Conservation (phyloP, 53 echinoderm and acorn worm genomes). For the Holothuria leucospilota region DNA sequence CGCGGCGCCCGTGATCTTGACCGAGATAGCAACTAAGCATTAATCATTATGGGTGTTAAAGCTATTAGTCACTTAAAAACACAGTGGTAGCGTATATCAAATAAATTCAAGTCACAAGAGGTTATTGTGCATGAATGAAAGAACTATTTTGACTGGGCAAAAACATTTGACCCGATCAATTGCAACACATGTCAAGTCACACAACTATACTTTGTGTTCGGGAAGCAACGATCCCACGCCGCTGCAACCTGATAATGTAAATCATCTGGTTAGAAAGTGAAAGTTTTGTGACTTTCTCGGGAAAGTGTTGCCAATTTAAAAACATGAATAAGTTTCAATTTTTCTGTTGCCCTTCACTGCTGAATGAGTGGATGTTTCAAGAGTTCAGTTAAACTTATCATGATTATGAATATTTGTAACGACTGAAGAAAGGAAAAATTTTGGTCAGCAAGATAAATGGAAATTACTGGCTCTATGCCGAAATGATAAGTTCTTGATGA, state of each 20-base stretch:
- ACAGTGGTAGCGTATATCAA: background rate
- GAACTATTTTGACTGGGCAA: background rate
- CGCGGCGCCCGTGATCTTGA: conserved; percentile 41
- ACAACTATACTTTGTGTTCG: conserved; percentile 7
- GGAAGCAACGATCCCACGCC: background rate
- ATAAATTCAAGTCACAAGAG: background rate
- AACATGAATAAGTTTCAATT: no score
- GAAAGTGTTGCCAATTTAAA: conserved; percentile 39
- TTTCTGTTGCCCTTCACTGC: no score
- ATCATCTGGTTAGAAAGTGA: conserved; percentile 1
- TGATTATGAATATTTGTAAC: no score
- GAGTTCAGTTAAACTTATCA: no score
- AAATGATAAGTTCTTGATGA: no score
- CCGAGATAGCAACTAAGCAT: background rate
- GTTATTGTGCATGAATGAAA: conserved; percentile 1
- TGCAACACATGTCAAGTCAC: conserved; percentile 4
- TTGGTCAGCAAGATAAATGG: no score
- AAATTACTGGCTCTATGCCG: no score
- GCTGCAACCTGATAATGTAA: background rate
- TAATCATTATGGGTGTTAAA: conserved; percentile 15
- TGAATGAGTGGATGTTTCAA: no score
- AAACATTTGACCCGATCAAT: background rate
- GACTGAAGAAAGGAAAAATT: no score
- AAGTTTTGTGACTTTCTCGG: background rate
- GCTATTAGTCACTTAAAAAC: conserved; percentile 38